Evolutionary conservation across 2,797 vertebrate species (phyloP), one percentile per base, ranked within the genome.

Genomic region (Kryptolebias ocellatus): DNA sequence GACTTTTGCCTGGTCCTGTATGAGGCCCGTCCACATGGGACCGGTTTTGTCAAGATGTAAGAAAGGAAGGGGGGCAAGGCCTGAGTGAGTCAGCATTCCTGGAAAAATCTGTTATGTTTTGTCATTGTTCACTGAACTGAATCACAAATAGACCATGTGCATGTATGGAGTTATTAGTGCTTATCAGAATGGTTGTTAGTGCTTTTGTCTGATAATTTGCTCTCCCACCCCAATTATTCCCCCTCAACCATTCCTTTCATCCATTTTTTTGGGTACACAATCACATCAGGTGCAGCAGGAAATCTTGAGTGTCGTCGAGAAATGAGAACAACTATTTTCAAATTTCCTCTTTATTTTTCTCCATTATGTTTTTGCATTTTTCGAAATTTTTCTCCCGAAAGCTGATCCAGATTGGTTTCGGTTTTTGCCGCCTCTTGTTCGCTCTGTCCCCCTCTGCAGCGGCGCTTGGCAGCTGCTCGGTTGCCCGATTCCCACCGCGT

Each of bases 381-480:
- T 11, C 2, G 1, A 9, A 54, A 16, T 56, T 45, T 17, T 2
- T 27, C 44, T 56, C n/a, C 12, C 2, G 29, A 16, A 15, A 20
- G 12, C 16, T 59, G 45, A 72, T 73, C 56, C 27, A 17, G 18
- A 28, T 49, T 47, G 20, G 52, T 60, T 49, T 61, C 5, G 6
- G 52, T 67, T 74, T 24, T 60, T 78, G 47, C 58, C 18, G 49
- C 53, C 61, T 14, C 29, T 12, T 18, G 57, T 78, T 53, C 9
- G 2, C 52, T 66, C 56, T 24, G 12, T 65, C 69, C 20, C 49
- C 16, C 11, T 68, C 68, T 8, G 39, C 67, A 31, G 67, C 47
- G 12, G 29, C n/a, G 18, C 70, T 62, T 74, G 77, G 80, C 86
- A 84, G 78, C 83, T 83, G 82, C 69, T 76, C 31, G 5, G 50